A percentile compares a stretch with the other conserved stretches of the same genome.
phyloP scores from a whole-genome alignment of 2,797 vertebrate genomes.

The Poeciliopsis turneri region DNA sequence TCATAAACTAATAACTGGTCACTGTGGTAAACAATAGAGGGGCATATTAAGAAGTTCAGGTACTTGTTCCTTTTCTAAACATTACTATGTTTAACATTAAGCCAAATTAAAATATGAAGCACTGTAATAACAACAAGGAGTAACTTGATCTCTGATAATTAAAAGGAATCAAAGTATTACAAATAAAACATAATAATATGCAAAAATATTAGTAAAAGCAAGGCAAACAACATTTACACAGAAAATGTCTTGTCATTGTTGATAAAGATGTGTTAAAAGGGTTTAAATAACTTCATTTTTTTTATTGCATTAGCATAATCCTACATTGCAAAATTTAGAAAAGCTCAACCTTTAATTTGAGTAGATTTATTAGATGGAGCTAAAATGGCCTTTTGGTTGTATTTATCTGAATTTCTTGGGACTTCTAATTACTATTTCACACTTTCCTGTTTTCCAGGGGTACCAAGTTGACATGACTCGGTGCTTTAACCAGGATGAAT shows the following conservation, averaged over 20 bases:
- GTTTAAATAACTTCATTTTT: not conserved
- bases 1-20: slow-evolving; percentile 32
- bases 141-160: not conserved
- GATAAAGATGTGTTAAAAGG: not conserved
- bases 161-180: not conserved
- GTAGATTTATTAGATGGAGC: not conserved
- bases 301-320: not conserved
- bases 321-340: not conserved
- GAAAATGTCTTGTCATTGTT: not conserved
- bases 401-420: not conserved
- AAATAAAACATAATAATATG: not conserved
- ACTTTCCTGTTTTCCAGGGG: not conserved
- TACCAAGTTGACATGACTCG: not conserved
- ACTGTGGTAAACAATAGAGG: slow-evolving; percentile 4
- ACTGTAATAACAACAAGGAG: not conserved
- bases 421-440: not conserved
- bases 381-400: not conserved
- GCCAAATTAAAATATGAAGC: not conserved
- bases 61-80: slow-evolving; percentile 29
- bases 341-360: not conserved
- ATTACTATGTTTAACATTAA: slow-evolving; percentile 9
- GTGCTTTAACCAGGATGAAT: not conserved
- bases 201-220: not conserved
- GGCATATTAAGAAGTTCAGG: slow-evolving; percentile 25
- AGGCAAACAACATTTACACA: not conserved